phyloP scores from a whole-genome alignment of 2,797 vertebrate species.

The Siniperca undulata region DNA sequence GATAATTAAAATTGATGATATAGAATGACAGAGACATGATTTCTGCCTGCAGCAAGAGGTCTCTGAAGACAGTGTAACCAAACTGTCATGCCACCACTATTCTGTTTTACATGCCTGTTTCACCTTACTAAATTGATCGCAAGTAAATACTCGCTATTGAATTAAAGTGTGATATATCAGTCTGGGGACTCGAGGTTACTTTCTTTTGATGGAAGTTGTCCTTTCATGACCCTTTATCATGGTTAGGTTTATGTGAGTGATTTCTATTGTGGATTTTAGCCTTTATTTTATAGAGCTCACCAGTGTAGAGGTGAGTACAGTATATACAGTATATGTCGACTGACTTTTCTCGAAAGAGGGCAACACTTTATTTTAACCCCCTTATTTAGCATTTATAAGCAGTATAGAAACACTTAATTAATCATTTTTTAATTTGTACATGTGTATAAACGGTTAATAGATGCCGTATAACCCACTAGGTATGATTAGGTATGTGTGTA shows the following conservation, averaged over 20 bases:
- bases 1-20: conserved; percentile 87
- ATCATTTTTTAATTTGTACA: background rate
- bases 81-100: conserved; percentile 71
- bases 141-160: conserved; percentile 74
- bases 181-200: conserved; percentile 30
- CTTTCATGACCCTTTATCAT: conserved; percentile 34
- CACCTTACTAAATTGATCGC: conserved; percentile 74
- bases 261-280: conserved; percentile 39
- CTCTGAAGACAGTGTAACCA: conserved; percentile 75
- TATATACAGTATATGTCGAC: background rate
- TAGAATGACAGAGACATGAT: conserved; percentile 84
- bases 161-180: conserved; percentile 67
- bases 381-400: background rate
- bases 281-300: conserved; percentile 10
- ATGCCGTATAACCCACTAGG: background rate
- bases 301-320: background rate
- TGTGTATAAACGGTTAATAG: background rate
- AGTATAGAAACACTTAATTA: background rate
- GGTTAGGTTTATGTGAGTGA: conserved; percentile 30
- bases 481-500: background rate
- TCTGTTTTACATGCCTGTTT: conserved; percentile 79
- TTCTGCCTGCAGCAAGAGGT: conserved; percentile 78
- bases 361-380: background rate
- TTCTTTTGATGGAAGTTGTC: conserved; percentile 49
- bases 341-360: background rate